phyloP scores from a whole-genome alignment of 2,797 vertebrate species.

The Crocodylus rhombifer region DNA sequence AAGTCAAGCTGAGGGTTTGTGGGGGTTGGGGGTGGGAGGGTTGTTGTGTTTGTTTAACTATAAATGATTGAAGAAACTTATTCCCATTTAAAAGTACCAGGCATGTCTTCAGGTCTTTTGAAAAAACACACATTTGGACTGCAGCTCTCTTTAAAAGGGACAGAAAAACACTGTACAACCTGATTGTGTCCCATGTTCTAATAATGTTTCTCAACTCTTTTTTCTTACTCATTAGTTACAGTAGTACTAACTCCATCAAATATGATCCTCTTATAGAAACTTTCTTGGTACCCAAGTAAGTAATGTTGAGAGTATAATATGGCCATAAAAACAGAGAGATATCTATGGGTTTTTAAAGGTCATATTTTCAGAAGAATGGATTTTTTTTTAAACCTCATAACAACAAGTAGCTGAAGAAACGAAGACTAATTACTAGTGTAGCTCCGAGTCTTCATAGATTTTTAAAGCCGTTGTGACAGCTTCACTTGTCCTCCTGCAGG shows the following conservation, averaged over 20 bases:
- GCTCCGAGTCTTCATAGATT: neutral
- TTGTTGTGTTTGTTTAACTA: constrained; percentile 1
- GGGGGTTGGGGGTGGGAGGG: neutral
- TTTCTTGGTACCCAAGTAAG: constrained; percentile 10
- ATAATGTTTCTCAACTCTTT: neutral
- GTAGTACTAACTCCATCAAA: neutral
- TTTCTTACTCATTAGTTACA: too few relatives aligned
- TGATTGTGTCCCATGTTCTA: constrained; percentile 15
- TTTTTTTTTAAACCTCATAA: neutral
- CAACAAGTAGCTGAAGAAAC: neutral
- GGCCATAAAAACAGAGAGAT: neutral
- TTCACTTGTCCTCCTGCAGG: neutral
- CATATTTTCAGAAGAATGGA: constrained; percentile 2
- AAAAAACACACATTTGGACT: constrained; percentile 50
- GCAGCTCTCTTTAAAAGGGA: neutral
- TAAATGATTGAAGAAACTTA: constrained; percentile 27
- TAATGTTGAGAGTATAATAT: constrained; percentile 44
- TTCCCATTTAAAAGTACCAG: constrained; percentile 40
- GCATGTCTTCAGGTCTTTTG: constrained; percentile 22
- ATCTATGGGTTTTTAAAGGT: constrained; percentile 1
- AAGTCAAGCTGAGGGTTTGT: neutral
- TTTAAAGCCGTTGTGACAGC: neutral
- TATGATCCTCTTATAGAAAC: constrained; percentile 20
- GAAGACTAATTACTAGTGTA: neutral
- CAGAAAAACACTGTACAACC: neutral